Conservation (phyloP, 1,140 invertebrate genomes). For the Nephila pilipes region DNA sequence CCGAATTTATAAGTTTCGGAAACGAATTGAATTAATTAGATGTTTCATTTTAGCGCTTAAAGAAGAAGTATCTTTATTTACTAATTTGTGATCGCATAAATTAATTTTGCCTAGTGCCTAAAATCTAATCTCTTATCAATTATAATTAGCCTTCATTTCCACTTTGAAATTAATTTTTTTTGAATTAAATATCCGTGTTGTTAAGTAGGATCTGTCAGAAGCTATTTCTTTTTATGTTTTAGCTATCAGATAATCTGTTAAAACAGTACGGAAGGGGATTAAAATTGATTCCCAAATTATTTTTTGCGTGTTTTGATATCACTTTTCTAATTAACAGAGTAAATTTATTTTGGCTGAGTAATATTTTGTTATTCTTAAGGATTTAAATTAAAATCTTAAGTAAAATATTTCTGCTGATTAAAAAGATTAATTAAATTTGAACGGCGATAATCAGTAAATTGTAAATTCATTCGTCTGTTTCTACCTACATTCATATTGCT, state of each 20-base stretch:
- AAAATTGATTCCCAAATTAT: not conserved
- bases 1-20: not conserved
- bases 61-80: not conserved
- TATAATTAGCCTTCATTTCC: not conserved
- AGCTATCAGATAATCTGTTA: not conserved
- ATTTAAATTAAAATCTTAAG: too few relatives aligned
- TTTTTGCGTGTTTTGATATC: not conserved
- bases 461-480: too few relatives aligned
- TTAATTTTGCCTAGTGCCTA: not conserved
- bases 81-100: not conserved
- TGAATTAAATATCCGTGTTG: not conserved
- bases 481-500: too few relatives aligned
- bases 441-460: too few relatives aligned
- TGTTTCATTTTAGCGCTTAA: not conserved
- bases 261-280: not conserved
- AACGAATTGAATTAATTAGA: not conserved
- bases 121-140: constrained; percentile 27
- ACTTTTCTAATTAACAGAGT: not conserved
- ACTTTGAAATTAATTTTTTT: not conserved
- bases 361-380: too few relatives aligned
- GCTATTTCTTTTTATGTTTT: not conserved
- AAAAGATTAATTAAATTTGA: too few relatives aligned
- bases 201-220: not conserved
- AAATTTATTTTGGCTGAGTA: not conserved
- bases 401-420: too few relatives aligned